Evolutionary conservation across 2,113 vertebrate genomes (phyloP).

Genomic region (Dipodomys spectabilis): DNA sequence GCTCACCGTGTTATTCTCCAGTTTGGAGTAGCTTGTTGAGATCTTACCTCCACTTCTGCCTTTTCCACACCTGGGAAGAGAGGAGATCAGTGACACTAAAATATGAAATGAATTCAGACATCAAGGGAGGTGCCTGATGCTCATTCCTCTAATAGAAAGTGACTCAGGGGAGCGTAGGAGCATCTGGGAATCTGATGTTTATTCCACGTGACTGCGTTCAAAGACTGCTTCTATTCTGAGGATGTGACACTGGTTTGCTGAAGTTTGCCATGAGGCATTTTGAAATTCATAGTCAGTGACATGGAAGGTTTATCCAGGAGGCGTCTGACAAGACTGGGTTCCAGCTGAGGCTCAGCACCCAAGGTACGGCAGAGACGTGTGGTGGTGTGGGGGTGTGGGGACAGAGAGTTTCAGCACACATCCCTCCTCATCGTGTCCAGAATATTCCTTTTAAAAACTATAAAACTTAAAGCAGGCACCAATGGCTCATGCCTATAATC

Average conservation of each 20-base stretch:
- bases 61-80: neutral
- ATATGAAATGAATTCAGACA: neutral
- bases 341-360: neutral
- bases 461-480: no score
- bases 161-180: neutral
- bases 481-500: no score
- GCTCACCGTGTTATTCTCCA: neutral
- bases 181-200: neutral
- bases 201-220: neutral
- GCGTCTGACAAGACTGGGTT: neutral
- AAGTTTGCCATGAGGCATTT: neutral
- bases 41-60: neutral
- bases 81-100: neutral
- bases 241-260: neutral
- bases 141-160: neutral
- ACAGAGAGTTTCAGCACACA: no score
- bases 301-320: neutral
- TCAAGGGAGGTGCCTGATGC: neutral
- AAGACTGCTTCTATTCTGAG: neutral
- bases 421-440: neutral
- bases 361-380: rapidly evolving
- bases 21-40: neutral
- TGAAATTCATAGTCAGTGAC: neutral
- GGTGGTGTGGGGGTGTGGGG: neutral
- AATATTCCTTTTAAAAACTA: neutral